Conservation (phyloP, 2,113 vertebrate genomes). For the Oreochromis spilurus region DNA sequence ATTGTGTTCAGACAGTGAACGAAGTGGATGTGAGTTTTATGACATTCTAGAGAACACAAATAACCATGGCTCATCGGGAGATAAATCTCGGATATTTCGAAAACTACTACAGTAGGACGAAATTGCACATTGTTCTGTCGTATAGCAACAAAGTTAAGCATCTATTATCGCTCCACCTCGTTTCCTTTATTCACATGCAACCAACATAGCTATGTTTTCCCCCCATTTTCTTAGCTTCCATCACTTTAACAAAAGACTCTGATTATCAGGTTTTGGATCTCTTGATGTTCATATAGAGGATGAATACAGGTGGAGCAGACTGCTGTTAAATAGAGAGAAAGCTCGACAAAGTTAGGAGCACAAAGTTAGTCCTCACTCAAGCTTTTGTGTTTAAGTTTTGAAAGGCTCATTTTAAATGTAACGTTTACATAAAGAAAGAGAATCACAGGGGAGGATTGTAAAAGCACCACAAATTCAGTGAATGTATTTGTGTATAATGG, state of each 20-base stretch:
- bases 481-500: not conserved
- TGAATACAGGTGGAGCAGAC: constrained; percentile 1
- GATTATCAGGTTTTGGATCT: not conserved
- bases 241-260: not conserved
- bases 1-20: not conserved
- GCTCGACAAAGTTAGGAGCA: not conserved
- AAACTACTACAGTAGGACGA: not conserved
- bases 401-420: not conserved
- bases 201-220: not conserved
- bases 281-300: not conserved
- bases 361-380: not conserved
- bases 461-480: not conserved
- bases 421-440: not conserved
- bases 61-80: not conserved
- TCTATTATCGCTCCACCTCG: not conserved
- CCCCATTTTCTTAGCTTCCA: not conserved
- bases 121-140: not conserved
- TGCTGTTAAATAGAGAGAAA: not conserved
- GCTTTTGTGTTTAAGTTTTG: not conserved
- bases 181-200: not conserved
- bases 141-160: not conserved
- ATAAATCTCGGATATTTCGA: not conserved
- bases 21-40: not conserved
- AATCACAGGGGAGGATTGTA: not conserved
- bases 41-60: not conserved